phyloP scores from a whole-genome alignment of 2,888 invertebrate species.

The Tanytarsus gracilentus region DNA sequence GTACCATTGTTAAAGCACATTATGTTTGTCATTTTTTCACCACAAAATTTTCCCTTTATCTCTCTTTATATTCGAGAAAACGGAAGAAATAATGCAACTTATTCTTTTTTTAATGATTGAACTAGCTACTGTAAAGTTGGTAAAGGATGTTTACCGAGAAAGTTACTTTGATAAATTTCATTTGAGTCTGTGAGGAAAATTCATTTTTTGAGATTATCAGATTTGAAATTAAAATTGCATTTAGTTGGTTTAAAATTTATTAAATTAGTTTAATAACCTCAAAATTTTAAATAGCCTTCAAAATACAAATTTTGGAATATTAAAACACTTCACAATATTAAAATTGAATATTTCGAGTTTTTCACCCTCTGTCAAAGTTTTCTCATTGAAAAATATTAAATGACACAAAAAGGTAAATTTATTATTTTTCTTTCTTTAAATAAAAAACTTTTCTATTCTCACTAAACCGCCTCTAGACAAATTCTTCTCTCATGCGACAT shows the following conservation, averaged over 20 bases:
- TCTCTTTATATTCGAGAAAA: background rate
- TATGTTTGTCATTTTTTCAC: slow-evolving; percentile 28
- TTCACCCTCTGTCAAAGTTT: background rate
- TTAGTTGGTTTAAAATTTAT: no score
- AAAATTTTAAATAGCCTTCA: no score
- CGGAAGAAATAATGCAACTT: background rate
- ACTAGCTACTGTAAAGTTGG: background rate
- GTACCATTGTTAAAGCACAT: slow-evolving; percentile 14
- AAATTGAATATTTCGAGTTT: no score
- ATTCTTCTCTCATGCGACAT: background rate
- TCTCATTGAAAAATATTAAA: background rate
- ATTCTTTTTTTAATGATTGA: slow-evolving; percentile 14
- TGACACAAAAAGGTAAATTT: background rate
- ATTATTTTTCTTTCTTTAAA: no score
- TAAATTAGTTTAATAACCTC: no score
- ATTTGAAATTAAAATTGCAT: no score
- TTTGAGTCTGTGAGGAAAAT: no score
- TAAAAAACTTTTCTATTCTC: no score
- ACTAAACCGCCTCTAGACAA: background rate
- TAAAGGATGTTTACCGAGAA: no score
- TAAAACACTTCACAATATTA: no score
- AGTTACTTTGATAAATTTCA: background rate
- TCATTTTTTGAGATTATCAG: no score
- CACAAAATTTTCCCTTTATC: slow-evolving; percentile 22
- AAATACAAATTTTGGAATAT: no score